Conservation (phyloP, 2,113 vertebrate species). For the Hypanus sabinus region DNA sequence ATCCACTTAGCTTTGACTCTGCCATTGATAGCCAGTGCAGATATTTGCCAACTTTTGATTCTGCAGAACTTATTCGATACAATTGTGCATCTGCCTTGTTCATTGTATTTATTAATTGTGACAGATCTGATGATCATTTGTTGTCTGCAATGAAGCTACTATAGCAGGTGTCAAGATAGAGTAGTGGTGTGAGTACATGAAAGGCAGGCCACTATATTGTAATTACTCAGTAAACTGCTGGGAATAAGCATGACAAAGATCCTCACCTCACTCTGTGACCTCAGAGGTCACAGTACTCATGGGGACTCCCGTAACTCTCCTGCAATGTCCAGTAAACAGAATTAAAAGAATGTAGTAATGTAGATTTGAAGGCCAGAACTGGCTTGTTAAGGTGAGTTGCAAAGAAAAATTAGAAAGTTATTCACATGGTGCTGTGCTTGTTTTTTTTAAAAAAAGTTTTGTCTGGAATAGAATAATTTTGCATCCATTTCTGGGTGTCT, state of each 20-base stretch:
- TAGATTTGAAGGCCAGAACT: background rate
- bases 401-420: too few species aligned
- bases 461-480: too few species aligned
- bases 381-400: too few species aligned
- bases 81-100: background rate
- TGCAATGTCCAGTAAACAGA: background rate
- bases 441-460: too few species aligned
- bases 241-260: background rate
- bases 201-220: background rate
- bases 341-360: background rate
- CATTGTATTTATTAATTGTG: background rate
- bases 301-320: background rate
- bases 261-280: background rate
- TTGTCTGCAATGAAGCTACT: background rate
- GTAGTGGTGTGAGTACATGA: too few species aligned
- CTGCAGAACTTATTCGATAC: background rate
- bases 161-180: background rate
- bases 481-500: too few species aligned
- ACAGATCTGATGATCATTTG: background rate
- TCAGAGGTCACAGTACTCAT: background rate
- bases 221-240: background rate
- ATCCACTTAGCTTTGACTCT: background rate
- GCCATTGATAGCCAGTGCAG: background rate
- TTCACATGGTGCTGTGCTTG: too few species aligned
- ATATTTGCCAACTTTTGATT: background rate